These are phyloP conservation scores for Melanotaenia pygmaea DNA, from an alignment of 2,797 vertebrate genomes.

Conservation along the genomic window DNA sequence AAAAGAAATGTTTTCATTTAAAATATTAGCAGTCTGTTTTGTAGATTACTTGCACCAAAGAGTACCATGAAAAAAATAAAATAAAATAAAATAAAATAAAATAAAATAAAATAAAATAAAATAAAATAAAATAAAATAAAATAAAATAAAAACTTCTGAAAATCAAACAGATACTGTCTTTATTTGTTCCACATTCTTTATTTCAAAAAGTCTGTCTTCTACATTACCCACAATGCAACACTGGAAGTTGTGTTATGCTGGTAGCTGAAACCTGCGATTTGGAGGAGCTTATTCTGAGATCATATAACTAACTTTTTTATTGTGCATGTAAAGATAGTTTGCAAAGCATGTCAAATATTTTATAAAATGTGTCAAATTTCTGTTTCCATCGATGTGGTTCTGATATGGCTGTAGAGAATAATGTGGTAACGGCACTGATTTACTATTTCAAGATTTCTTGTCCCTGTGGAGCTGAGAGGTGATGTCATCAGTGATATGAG, in stretches of 20 bases:
- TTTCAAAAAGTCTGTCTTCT: neutral
- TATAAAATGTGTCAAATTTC: neutral
- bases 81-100: neutral
- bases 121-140: too few relatives aligned
- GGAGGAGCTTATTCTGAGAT: neutral
- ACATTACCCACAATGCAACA: neutral
- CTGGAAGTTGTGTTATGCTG: neutral
- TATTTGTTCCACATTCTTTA: neutral
- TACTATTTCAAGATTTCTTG: constrained; percentile 46
- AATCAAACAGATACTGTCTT: neutral
- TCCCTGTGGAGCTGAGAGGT: constrained; percentile 45
- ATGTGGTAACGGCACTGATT: constrained; percentile 60
- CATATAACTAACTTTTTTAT: neutral
- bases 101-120: too few relatives aligned
- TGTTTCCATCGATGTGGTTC: neutral
- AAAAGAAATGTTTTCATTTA: neutral
- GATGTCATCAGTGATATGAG: constrained; percentile 53
- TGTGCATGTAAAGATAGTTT: neutral
- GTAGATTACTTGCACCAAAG: neutral
- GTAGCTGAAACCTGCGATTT: neutral
- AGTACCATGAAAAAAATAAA: neutral
- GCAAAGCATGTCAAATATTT: neutral
- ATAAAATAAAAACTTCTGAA: neutral
- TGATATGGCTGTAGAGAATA: neutral
- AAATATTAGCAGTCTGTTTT: neutral